Percentiles rank a stretch among this genome's conserved stretches.
Evolutionary conservation across 2,797 vertebrate genomes (phyloP).

Genomic region (Ceryle rudis): DNA sequence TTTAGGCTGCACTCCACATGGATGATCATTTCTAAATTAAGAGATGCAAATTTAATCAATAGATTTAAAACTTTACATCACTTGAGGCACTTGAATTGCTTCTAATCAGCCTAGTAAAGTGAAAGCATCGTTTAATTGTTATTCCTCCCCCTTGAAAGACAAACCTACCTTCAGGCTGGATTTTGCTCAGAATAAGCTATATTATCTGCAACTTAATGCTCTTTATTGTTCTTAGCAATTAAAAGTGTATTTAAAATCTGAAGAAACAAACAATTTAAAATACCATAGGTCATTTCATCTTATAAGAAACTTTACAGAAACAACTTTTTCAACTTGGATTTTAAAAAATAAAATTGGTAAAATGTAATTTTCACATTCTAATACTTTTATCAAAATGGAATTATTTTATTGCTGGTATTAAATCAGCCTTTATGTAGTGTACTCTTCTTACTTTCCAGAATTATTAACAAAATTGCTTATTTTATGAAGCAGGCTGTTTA

Average conservation of each 20-base stretch:
- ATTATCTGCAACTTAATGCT: neutral
- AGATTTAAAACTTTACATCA: conserved; percentile 61
- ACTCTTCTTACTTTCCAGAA: neutral
- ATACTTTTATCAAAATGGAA: neutral
- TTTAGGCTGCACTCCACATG: conserved; percentile 40
- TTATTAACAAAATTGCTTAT: rapidly evolving
- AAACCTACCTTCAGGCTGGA: neutral
- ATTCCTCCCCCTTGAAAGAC: neutral
- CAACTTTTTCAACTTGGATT: neutral
- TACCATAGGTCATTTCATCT: neutral
- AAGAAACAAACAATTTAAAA: neutral
- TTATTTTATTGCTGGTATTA: neutral
- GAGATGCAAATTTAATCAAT: conserved; percentile 78
- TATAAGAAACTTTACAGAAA: neutral
- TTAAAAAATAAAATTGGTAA: neutral
- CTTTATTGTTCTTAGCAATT: neutral
- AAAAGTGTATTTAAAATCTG: neutral
- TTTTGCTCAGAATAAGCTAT: neutral
- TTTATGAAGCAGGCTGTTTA: neutral
- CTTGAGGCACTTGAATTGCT: conserved; percentile 57
- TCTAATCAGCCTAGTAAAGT: conserved; percentile 66
- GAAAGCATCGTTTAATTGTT: conserved; percentile 49
- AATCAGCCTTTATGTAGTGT: neutral
- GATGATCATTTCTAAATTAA: conserved; percentile 66
- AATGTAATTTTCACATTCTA: neutral